Evolutionary conservation across 1,140 invertebrate genomes (phyloP).

Genomic region (Amphibalanus amphitrite): DNA sequence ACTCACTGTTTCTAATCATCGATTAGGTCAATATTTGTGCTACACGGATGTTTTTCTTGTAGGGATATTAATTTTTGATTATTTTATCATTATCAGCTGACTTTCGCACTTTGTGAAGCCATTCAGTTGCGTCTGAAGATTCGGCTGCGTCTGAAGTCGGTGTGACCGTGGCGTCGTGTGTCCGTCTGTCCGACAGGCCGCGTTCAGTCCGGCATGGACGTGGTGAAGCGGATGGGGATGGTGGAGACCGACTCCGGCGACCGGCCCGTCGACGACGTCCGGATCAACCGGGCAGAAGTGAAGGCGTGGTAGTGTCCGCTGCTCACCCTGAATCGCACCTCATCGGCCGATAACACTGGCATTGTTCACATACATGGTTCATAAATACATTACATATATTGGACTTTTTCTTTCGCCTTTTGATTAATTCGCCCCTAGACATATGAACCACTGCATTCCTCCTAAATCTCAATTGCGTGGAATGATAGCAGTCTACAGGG

Average conservation of each 20-base stretch:
- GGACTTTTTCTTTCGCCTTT: no score
- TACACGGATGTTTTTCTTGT: no score
- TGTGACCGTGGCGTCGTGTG: background rate
- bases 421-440: no score
- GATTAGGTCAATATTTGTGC: no score
- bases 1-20: no score
- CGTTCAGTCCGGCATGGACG: constrained; percentile 47
- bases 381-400: background rate
- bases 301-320: constrained; percentile 12
- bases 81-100: no score
- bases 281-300: constrained; percentile 48
- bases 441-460: no score
- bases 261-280: constrained; percentile 71
- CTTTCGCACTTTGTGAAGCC: no score
- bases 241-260: constrained; percentile 85
- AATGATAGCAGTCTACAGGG: no score
- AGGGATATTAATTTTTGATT: no score
- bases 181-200: constrained; percentile 31
- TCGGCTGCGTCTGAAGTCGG: background rate
- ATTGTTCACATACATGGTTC: no score
- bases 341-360: background rate
- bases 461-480: no score
- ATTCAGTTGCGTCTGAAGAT: background rate
- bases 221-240: constrained; percentile 75
- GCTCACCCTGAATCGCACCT: background rate